These are phyloP conservation scores for Centropyge bicolor DNA, from an alignment of 2,797 vertebrate species.

Conservation along the genomic window DNA sequence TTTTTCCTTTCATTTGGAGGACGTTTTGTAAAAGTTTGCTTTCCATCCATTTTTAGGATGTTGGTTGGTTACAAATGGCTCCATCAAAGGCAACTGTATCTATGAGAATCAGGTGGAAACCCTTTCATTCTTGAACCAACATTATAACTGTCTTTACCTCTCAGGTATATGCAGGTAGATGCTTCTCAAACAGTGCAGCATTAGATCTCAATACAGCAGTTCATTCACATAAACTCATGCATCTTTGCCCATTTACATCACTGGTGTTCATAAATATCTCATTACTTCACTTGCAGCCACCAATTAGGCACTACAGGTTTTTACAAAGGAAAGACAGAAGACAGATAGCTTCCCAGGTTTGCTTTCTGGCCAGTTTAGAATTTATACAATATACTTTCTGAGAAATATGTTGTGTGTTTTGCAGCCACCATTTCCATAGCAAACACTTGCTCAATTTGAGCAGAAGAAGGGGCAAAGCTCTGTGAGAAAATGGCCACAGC, in stretches of 20 bases:
- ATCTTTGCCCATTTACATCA: too few species aligned
- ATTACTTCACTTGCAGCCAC: neutral
- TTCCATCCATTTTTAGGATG: neutral
- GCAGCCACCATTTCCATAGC: neutral
- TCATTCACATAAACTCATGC: neutral
- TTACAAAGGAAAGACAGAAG: neutral
- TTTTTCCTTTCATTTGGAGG: neutral
- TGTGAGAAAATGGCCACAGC: constrained; percentile 6
- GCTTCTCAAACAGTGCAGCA: neutral
- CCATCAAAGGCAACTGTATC: neutral
- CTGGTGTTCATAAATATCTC: too few species aligned
- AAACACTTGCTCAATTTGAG: neutral
- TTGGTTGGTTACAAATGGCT: too few species aligned
- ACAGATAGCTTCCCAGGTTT: neutral
- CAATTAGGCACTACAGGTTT: neutral
- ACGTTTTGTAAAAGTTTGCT: neutral
- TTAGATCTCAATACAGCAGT: neutral
- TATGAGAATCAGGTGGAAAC: neutral
- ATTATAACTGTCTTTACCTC: neutral
- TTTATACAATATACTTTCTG: neutral
- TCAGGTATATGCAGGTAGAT: neutral
- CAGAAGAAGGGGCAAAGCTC: neutral
- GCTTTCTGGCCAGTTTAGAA: neutral
- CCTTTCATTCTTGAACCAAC: neutral
- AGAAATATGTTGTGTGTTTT: neutral